Evolutionary conservation across 2,888 invertebrate genomes (phyloP), one percentile per base, ranked within the genome.

Genomic region (Athalia circularis): DNA sequence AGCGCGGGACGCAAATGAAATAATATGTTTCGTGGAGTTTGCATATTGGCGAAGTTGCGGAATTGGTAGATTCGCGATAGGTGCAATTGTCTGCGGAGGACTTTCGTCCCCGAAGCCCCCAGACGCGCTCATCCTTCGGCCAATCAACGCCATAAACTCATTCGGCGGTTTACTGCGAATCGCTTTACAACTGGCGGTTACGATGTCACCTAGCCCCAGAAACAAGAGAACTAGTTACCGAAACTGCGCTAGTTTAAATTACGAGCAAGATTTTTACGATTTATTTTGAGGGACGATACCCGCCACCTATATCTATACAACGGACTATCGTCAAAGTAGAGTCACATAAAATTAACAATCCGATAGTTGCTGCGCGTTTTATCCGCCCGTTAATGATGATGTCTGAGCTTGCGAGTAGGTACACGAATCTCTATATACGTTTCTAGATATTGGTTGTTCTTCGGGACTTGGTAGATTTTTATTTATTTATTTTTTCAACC

Each of bases 61-160:
- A 57, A 59, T 47, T 45, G 43, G 50, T 9, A 64, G 61, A 13
- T 43, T 75, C 50, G 47, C 75, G 75, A 50, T 45, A 29, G 29
- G 2, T 29, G 61, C 59, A 45, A 75, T 50, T 15, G 75, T 75
- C 62, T 50, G 13, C 29, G 68, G 67, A 61, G 43, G 29, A 77
- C 68, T 77, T 77, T 68, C 59, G 61, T 68, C 68, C 77, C 59
- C 77, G 9, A 50, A 48, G 59, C 43, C 59, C 65, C 43, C 65
- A 57, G 77, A 67, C 77, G 59, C 59, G 50, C 61, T 62, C 75
- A 61, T 62, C 61, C 77, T 47, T 43, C 9, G 84, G 83, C 85
- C 88, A 90, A 90, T 90, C 88, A 90, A 87, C 87, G 89, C 87
- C 88, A 90, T 90, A 90, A 90, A 90, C 88, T 89, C 90, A 90